Conservation (phyloP, 2,888 invertebrate species). For the Drosophila pseudotakahashii region DNA sequence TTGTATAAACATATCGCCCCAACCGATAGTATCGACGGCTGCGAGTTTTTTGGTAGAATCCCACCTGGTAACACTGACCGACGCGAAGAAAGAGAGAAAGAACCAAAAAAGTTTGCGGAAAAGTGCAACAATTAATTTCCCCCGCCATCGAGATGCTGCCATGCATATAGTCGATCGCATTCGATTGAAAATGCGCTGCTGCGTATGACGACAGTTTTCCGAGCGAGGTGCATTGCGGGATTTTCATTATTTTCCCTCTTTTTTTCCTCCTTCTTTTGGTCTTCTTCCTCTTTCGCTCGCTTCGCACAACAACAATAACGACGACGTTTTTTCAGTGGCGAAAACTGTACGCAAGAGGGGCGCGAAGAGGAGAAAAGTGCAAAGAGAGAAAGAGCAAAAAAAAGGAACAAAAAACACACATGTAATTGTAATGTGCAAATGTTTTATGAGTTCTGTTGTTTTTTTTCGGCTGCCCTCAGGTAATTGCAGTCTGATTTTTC, state of each 20-base stretch:
- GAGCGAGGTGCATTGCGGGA: constrained; percentile 37
- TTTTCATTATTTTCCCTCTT: constrained; percentile 40
- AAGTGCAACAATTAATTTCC: constrained; percentile 64
- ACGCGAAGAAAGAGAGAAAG: constrained; percentile 55
- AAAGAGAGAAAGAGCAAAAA: constrained; percentile 12
- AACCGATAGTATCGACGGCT: not conserved
- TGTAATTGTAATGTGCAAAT: constrained; percentile 37
- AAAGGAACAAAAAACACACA: constrained; percentile 29
- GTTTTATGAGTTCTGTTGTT: constrained; percentile 26
- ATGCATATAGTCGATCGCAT: constrained; percentile 56
- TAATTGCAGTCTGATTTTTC: constrained; percentile 63
- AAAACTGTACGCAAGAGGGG: constrained; percentile 70
- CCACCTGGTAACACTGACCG: constrained; percentile 5
- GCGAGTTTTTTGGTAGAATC: not conserved
- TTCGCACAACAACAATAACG: constrained; percentile 56
- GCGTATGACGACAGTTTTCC: constrained; percentile 58
- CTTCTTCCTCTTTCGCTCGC: constrained; percentile 64
- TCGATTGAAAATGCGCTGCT: constrained; percentile 46
- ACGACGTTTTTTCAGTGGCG: constrained; percentile 68
- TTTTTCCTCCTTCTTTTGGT: constrained; percentile 26
- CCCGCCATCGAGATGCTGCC: constrained; percentile 31
- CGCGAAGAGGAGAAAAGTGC: constrained; percentile 28
- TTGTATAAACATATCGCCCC: not conserved
- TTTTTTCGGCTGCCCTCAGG: constrained; percentile 37
- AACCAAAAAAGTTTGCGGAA: constrained; percentile 77